Base-by-base conservation (phyloP, 1,140 invertebrate species). In the Camponotus floridanus region DNA sequence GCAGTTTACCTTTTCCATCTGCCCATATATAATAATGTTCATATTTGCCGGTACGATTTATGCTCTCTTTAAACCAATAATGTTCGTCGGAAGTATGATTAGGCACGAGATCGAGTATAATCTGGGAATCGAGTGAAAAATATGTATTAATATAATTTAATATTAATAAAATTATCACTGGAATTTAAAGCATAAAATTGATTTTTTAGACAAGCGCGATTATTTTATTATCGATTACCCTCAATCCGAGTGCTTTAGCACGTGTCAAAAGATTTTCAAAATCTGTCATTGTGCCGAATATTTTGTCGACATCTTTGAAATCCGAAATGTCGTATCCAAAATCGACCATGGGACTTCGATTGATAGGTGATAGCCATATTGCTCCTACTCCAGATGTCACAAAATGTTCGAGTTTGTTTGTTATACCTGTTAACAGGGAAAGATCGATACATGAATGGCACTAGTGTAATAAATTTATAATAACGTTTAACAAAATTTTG, bases 61-160 rank as follows among this genome's bases (percentile, higher is more conserved):
- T 87, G 26, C 97, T 97, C 84, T 96, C 94, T 62, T 94, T 76
- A 91, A 98, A 98, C 98, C 98, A 98, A 45, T 96, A 94, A 87
- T 97, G 97, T 70, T 96, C 89, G 70, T 97, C 95, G 80, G 97
- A 98, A 0, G 97, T 96, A 86, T 98, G 97, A 92, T 98, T 98
- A 3, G 98, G 97, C 9, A 94, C 94, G 18, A 94, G 91, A 87
- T 94, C 94, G 51, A 95, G 93, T 21, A 95, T 90, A 3, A 95
- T 87, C 92, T 94, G 39, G 8, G 78, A 51, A 15, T 70, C 51
- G 13, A 71, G 62, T 21, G 26, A 48, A 51, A 59, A 59, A 62
- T 55, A 80, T 64, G 57, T 64, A 65, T 71, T 31, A 51, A 81
- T 31, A 11, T 26, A 13, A 36, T 61, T 48, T 31, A 48, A 76